Percentiles rank a stretch among this genome's conserved stretches.
Evolutionary conservation across 1,140 invertebrate species (phyloP).

Genomic region (Dendrolimus punctatus): DNA sequence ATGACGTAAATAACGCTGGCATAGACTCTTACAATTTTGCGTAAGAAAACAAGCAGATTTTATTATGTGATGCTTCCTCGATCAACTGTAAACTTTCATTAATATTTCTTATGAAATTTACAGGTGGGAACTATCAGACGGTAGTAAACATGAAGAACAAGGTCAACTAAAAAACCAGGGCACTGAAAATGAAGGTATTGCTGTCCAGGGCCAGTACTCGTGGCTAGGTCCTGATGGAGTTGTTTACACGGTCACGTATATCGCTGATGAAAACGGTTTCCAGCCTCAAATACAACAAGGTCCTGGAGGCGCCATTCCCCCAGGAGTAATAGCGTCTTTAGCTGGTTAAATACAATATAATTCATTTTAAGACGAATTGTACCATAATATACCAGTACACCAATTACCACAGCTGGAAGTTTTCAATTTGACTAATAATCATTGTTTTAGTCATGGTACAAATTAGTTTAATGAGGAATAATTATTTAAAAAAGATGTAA

Average conservation of each 20-base stretch:
- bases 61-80: not conserved
- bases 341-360: conserved; percentile 26
- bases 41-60: conserved; percentile 31
- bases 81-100: not conserved
- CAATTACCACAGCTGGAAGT: not conserved
- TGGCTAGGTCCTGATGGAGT: conserved; percentile 74
- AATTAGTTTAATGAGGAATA: not conserved
- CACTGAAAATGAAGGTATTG: conserved; percentile 61
- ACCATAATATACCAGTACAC: too few species aligned
- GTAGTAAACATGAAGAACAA: conserved; percentile 73
- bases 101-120: conserved; percentile 9
- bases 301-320: conserved; percentile 73
- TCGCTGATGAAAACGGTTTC: conserved; percentile 85
- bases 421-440: conserved; percentile 5
- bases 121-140: conserved; percentile 55
- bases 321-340: conserved; percentile 50
- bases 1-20: conserved; percentile 55
- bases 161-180: conserved; percentile 76
- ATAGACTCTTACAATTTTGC: conserved; percentile 56
- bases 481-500: conserved; percentile 24
- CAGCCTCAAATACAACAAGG: conserved; percentile 73
- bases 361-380: too few species aligned
- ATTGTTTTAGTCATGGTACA: too few species aligned
- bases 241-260: conserved; percentile 76
- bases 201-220: conserved; percentile 70